Base-by-base conservation (phyloP, 1,140 invertebrate species). In the Ericerus pela region DNA sequence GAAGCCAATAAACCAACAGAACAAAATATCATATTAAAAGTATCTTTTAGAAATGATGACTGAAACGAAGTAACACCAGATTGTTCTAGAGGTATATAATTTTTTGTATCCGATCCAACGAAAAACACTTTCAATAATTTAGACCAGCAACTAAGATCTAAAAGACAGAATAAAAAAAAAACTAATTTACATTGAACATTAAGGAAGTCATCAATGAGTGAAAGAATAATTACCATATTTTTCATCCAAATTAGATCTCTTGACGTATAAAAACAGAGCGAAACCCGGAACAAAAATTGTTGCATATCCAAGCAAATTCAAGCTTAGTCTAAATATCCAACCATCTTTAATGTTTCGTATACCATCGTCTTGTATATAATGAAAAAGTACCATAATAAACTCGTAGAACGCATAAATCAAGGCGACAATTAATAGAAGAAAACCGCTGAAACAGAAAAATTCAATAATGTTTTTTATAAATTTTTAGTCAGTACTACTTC, bases 291-390 rank as follows among this genome's bases (percentile, higher is more conserved):
- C 68, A 67, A 95, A 77, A 58, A 96, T 75, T 26, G 87, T 88
- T 2, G 79, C 78, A 72, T 96, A 96, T n/a, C 90, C 88, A 30
- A 89, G 73, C 38, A 90, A 72, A 69, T 95, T 96, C 16, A 86
- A 67, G 69, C 78, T 65, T 33, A 87, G 73, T 60, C 82, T 75
- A 59, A 90, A 73, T 6, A 89, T 63, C 89, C 89, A 94, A 26
- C 41, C 55, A 12, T 36, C 29, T 53, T 56, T 55, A 14, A 56
- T 6, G 22, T 47, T 3, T 20, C 26, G 20, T 14, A 24, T 24
- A 24, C 36, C 36, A 38, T 4, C 20, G 20, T 38, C 5, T 16
- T 18, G 36, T 14, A 38, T 5, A 14, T 38, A n/a, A 3, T 38
- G 5, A 14, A 38, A 38, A 4, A 38, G 36, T 5, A 38, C 4